These are phyloP conservation scores for Peromyscus californicus DNA, from an alignment of 2,113 vertebrate genomes.

Conservation along the genomic window DNA sequence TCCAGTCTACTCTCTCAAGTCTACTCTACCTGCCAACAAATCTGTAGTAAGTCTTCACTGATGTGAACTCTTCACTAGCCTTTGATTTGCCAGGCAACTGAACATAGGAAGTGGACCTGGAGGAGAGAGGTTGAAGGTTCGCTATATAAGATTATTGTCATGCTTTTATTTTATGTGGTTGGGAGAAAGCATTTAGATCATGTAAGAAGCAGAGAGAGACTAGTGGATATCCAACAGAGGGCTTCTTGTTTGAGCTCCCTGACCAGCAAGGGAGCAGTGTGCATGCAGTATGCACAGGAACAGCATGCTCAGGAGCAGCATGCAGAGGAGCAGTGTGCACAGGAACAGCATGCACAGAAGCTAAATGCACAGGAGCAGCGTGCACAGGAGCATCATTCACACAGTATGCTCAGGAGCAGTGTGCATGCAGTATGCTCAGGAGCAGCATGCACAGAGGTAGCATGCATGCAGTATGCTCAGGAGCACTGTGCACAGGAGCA, in stretches of 20 bases:
- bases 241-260: neutral
- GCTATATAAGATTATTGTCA: neutral
- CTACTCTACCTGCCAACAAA: neutral
- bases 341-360: no score
- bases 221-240: neutral
- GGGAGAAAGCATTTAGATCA: neutral
- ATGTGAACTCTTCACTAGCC: neutral
- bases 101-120: neutral
- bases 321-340: no score
- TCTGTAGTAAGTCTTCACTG: neutral
- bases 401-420: neutral
- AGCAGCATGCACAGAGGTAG: neutral
- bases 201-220: neutral
- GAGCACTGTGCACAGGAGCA: no score
- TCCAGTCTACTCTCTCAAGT: neutral
- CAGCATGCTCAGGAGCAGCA: no score
- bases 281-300: neutral
- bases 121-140: neutral
- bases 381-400: neutral
- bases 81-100: neutral
- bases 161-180: neutral
- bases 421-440: no score
- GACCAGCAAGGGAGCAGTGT: neutral
- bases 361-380: no score
- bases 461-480: neutral